Evolutionary conservation across 2,113 vertebrate genomes (phyloP).

Genomic region (Myotis brandtii): DNA sequence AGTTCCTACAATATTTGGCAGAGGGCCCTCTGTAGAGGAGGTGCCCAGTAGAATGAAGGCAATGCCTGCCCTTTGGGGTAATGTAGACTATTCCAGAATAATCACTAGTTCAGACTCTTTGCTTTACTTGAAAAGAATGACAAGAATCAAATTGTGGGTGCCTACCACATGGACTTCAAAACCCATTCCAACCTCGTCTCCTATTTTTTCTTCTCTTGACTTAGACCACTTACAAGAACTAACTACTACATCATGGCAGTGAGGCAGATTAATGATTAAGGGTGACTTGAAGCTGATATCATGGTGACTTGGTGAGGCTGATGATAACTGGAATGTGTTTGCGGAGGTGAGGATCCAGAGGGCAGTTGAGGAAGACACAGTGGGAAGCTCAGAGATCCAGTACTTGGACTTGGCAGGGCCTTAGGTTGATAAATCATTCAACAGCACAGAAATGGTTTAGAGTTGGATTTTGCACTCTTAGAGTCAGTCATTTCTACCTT

Average conservation of each 20-base stretch:
- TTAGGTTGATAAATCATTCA: background rate
- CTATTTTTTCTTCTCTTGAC: background rate
- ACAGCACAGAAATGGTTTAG: background rate
- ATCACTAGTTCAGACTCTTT: background rate
- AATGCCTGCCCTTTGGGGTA: background rate
- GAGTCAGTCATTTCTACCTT: background rate
- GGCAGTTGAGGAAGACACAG: background rate
- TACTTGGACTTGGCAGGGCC: background rate
- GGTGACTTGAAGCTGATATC: background rate
- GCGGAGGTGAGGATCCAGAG: background rate
- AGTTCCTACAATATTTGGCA: background rate
- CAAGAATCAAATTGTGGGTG: background rate
- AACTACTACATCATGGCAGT: background rate
- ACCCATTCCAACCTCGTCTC: background rate
- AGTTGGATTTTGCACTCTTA: background rate
- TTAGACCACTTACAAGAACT: background rate
- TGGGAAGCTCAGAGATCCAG: background rate
- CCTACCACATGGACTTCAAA: background rate
- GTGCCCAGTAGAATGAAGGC: background rate
- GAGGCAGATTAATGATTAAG: background rate
- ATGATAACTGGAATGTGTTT: background rate
- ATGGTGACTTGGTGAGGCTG: background rate
- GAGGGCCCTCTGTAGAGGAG: background rate
- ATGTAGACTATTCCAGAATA: background rate
- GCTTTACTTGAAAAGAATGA: background rate